Evolutionary conservation across 2,113 vertebrate species (phyloP), one percentile per base, ranked within the genome.

Genomic region (Eubucco bourcierii): DNA sequence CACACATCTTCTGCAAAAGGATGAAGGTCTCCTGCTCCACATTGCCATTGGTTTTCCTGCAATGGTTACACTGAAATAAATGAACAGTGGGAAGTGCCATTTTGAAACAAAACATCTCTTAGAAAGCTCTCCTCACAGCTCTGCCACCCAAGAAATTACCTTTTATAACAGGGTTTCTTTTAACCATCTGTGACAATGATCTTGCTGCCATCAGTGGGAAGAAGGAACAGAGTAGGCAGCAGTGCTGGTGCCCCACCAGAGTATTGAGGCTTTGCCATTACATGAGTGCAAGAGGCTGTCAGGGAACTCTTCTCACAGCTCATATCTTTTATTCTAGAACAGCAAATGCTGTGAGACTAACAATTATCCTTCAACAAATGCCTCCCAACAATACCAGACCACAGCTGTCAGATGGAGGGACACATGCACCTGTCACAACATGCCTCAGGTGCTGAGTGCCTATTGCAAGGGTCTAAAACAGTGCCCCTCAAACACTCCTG

Each of bases 331-430:
- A 21, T 56, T 31, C 65, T 64, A 58, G 78, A 72, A 80, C 46
- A 79, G 64, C 16, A 90, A 93, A 95, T 24, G 31, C 31, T 73
- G 15, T 15, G 12, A 90, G 75, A 94, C 81, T 84, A 90, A 94
- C 74, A 1, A 1, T 61, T 70, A 72, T 4, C 83, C 50, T 71
- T 83, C 83, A 83, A 44, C 72, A 94, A 59, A 90, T 39, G 67
- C 44, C 61, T 75, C 20, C 33, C 83, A 90, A 76, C 82, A 95
- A 91, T 64, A 80, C 28, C 80, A 65, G 55, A 86, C 29, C 20
- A 25, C 34, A 34, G 73, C 4, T 94, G 50, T 81, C 86, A 95
- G 76, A n/a, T 44, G 59, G 53, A 88, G 31, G 59, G n/a, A 89
- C 41, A 87, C 58, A 83, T 39, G 61, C 80, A 86, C 70, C 88